A percentile compares a stretch with the other conserved stretches of the same genome.
These are phyloP conservation scores for Phalacrocorax pelagicus DNA, from an alignment of 2,113 vertebrate genomes.

Conservation along the genomic window DNA sequence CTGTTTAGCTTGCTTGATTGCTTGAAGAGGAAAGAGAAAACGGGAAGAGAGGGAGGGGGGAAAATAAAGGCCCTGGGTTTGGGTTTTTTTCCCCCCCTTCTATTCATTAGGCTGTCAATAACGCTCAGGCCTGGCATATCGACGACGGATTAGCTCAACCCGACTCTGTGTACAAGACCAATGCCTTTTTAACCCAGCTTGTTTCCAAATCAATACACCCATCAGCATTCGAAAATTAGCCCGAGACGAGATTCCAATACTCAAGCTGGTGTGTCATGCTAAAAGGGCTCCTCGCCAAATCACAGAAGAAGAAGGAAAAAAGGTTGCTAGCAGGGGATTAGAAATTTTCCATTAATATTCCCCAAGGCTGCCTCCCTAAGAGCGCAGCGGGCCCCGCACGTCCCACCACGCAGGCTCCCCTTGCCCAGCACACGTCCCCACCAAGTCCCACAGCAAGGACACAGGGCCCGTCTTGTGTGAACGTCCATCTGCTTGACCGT, in stretches of 20 bases:
- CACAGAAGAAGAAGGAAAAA: neutral
- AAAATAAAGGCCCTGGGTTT: neutral
- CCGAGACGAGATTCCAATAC: conserved; percentile 77
- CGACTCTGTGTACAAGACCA: conserved; percentile 72
- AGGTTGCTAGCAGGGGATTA: conserved; percentile 40
- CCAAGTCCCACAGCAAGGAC: neutral
- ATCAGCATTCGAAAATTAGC: conserved; percentile 83
- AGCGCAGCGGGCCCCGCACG: neutral
- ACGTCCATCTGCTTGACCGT: neutral
- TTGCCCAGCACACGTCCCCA: neutral
- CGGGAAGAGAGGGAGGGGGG: neutral
- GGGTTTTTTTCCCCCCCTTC: neutral
- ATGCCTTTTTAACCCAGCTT: conserved; percentile 77
- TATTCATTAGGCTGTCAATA: conserved; percentile 80
- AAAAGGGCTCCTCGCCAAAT: conserved; percentile 61
- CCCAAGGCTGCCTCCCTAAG: neutral
- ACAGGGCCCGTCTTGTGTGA: too few species aligned
- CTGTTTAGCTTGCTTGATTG: conserved; percentile 60
- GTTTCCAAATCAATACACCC: conserved; percentile 79
- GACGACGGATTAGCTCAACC: conserved; percentile 73
- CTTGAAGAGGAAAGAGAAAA: conserved; percentile 40
- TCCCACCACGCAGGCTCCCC: neutral
- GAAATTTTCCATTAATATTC: conserved; percentile 49
- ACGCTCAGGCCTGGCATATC: conserved; percentile 65
- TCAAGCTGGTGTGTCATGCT: conserved; percentile 57